phyloP scores from a whole-genome alignment of 1,140 invertebrate genomes.

The Drosophila ohnishii region DNA sequence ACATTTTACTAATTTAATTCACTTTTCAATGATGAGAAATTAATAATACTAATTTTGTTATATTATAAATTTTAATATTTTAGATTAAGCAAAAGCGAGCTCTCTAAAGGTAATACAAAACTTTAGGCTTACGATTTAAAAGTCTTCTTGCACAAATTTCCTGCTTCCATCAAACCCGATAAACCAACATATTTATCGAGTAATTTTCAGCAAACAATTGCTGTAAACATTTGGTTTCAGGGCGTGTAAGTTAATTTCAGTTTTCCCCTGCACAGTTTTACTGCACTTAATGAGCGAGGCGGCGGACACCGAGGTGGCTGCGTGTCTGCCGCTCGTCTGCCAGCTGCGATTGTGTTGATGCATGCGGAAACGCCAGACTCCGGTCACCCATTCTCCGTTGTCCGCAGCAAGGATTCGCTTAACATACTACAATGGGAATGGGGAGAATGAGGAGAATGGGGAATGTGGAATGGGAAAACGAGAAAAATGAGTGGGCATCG shows the following conservation, averaged over 20 bases:
- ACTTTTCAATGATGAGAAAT: background rate
- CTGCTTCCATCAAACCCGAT: too few species aligned
- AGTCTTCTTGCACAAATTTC: background rate
- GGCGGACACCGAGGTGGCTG: slow-evolving; percentile 4
- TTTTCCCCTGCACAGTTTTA: slow-evolving; percentile 66
- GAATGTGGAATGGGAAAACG: slow-evolving; percentile 14
- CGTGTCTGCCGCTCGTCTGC: slow-evolving; percentile 66
- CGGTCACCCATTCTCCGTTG: slow-evolving; percentile 11
- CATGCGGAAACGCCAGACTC: slow-evolving; percentile 61
- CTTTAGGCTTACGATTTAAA: background rate
- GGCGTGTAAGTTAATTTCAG: slow-evolving; percentile 61
- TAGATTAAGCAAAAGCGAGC: rapidly evolving
- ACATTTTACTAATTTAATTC: background rate
- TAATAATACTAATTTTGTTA: background rate
- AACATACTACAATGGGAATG: slow-evolving; percentile 60
- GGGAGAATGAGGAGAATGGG: slow-evolving; percentile 9
- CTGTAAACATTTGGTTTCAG: slow-evolving; percentile 19
- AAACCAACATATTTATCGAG: slow-evolving; percentile 1
- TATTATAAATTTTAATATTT: background rate
- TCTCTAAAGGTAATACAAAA: background rate
- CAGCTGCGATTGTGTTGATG: slow-evolving; percentile 74
- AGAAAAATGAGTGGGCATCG: slow-evolving; percentile 53
- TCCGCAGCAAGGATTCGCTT: slow-evolving; percentile 25
- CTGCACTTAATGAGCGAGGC: slow-evolving; percentile 74
- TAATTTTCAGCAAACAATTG: slow-evolving; percentile 9